Conservation (phyloP, 2,797 vertebrate genomes). For the Mormyrops boulengeri region DNA sequence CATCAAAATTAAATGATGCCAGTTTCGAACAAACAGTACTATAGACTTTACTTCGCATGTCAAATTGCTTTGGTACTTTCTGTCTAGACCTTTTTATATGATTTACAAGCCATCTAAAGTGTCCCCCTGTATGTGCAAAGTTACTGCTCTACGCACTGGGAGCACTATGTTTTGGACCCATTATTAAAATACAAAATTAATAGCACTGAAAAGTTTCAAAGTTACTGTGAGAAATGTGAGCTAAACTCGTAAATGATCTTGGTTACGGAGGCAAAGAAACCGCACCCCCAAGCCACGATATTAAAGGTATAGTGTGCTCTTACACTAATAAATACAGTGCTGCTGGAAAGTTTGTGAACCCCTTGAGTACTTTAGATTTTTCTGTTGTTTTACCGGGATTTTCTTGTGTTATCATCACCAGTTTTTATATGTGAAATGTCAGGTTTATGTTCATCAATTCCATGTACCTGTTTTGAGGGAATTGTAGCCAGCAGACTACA, state of each 20-base stretch:
- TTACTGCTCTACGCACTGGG: background rate
- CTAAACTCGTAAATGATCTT: background rate
- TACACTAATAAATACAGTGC: background rate
- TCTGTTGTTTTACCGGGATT: too few species aligned
- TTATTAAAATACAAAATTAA: background rate
- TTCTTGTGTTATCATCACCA: too few species aligned
- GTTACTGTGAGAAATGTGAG: background rate
- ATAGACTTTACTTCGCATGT: background rate
- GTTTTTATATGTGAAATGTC: too few species aligned
- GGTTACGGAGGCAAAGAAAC: background rate
- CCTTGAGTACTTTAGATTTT: too few species aligned
- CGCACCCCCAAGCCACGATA: background rate
- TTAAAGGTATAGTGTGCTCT: background rate
- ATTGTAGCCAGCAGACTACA: too few species aligned
- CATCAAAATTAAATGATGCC: background rate
- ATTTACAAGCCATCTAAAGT: background rate
- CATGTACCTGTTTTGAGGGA: too few species aligned
- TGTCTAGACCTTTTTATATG: background rate
- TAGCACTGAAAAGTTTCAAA: background rate
- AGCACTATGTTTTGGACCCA: background rate
- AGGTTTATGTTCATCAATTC: too few species aligned
- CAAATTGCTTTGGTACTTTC: background rate
- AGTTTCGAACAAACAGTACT: background rate
- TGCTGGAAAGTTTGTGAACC: too few species aligned
- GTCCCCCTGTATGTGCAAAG: background rate